A percentile compares a stretch with the other conserved stretches of the same genome.
Conservation (phyloP, 2,888 invertebrate genomes). For the Drosophila fungiperda region DNA sequence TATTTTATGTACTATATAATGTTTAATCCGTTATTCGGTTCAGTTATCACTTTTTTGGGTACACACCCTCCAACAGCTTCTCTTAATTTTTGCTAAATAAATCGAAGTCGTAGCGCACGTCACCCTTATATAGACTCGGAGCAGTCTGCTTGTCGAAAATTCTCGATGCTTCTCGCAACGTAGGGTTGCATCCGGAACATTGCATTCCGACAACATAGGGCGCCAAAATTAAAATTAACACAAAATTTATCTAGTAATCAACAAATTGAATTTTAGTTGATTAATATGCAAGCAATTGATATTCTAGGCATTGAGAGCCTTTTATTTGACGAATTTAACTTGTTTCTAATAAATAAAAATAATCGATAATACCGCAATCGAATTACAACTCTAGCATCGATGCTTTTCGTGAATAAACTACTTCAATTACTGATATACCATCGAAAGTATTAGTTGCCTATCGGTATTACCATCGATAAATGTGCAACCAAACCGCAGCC, state of each 20-base stretch:
- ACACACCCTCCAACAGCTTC: conserved; percentile 11
- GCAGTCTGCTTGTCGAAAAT: conserved; percentile 60
- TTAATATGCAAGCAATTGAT: neutral
- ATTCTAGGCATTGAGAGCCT: neutral
- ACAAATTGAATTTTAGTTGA: neutral
- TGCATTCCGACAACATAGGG: conserved; percentile 5
- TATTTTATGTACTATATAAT: conserved; percentile 17
- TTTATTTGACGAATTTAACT: neutral
- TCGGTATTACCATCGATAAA: conserved; percentile 47
- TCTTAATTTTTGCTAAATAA: conserved; percentile 35
- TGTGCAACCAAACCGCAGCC: conserved; percentile 60
- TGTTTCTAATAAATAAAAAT: neutral
- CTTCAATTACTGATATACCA: conserved; percentile 18
- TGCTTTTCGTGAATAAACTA: neutral
- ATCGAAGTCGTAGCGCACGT: neutral
- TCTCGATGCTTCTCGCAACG: conserved; percentile 66
- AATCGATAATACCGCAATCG: conserved; percentile 14
- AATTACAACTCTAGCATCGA: conserved; percentile 47
- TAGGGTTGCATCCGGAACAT: conserved; percentile 65
- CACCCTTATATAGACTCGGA: conserved; percentile 61
- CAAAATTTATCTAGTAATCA: fast-evolving
- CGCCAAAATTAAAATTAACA: conserved; percentile 21
- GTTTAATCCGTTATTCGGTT: conserved; percentile 20
- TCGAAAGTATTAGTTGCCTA: conserved; percentile 24
- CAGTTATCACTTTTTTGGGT: conserved; percentile 7